Evolutionary conservation across 2,113 vertebrate genomes (phyloP).

Genomic region (Strix aluco): DNA sequence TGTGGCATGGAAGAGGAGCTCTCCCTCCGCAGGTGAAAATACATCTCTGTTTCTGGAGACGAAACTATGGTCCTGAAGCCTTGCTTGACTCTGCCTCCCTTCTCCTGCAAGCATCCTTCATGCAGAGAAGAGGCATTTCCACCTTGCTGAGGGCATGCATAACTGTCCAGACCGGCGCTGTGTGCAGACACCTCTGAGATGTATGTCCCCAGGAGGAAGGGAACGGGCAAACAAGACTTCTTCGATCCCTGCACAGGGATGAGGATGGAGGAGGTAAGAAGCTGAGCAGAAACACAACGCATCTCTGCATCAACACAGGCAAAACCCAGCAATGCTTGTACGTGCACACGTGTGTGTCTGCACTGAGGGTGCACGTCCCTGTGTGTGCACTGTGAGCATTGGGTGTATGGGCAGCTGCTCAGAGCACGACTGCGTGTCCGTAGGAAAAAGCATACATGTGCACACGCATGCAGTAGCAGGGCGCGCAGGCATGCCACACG

Average conservation of each 20-base stretch:
- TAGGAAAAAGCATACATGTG: rapidly evolving
- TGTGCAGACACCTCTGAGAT: neutral
- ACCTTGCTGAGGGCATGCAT: neutral
- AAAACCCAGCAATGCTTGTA: neutral
- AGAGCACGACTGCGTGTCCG: rapidly evolving
- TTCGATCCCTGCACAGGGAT: neutral
- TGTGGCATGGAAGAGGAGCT: neutral
- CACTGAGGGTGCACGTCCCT: rapidly evolving
- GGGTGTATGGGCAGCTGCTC: neutral
- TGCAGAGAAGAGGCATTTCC: neutral
- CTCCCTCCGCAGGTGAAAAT: neutral
- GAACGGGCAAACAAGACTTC: neutral
- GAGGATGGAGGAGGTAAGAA: neutral
- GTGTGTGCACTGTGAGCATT: rapidly evolving
- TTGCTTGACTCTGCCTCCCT: neutral
- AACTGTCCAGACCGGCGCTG: rapidly evolving
- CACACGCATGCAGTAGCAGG: neutral
- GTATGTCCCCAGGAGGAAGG: neutral
- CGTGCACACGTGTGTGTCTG: rapidly evolving
- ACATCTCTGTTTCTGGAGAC: neutral
- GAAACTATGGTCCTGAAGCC: neutral
- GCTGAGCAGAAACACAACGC: neutral
- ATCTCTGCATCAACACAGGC: too few species aligned
- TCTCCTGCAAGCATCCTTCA: neutral
- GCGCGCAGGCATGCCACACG: rapidly evolving